Conservation (phyloP, 2,113 vertebrate species). For the Saccopteryx bilineata region DNA sequence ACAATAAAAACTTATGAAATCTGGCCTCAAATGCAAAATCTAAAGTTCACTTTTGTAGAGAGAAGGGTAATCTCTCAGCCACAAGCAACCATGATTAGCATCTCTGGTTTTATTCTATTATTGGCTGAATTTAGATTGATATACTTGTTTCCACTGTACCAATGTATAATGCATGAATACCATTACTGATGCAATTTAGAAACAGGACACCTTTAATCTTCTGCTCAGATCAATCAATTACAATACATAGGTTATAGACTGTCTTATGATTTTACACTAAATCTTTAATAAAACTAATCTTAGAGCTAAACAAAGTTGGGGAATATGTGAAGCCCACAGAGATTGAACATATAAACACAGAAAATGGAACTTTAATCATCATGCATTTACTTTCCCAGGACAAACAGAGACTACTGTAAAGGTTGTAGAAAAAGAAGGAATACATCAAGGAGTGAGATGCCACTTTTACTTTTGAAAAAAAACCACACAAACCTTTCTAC, state of each 20-base stretch:
- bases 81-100: constrained; percentile 52
- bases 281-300: constrained; percentile 74
- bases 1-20: not conserved
- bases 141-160: constrained; percentile 74
- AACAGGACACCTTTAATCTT: constrained; percentile 81
- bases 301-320: constrained; percentile 67
- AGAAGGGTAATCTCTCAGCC: constrained; percentile 45
- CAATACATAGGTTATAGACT: constrained; percentile 72
- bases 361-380: constrained; percentile 40
- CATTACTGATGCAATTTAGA: constrained; percentile 80
- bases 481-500: not conserved
- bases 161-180: constrained; percentile 81
- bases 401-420: constrained; percentile 46
- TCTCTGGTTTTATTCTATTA: constrained; percentile 71
- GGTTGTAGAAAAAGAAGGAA: constrained; percentile 56
- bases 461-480: constrained; percentile 71
- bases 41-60: not conserved
- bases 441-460: constrained; percentile 68
- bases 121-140: constrained; percentile 76
- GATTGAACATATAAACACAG: constrained; percentile 35
- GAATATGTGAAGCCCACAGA: constrained; percentile 60
- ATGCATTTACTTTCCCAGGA: constrained; percentile 42
- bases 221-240: constrained; percentile 74
- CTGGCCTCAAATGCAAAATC: not conserved
- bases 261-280: constrained; percentile 60